These are phyloP conservation scores for Hydra vulgaris DNA, from an alignment of 30 jellyfish, hydroid and myxozoan genomes.

Conservation along the genomic window DNA sequence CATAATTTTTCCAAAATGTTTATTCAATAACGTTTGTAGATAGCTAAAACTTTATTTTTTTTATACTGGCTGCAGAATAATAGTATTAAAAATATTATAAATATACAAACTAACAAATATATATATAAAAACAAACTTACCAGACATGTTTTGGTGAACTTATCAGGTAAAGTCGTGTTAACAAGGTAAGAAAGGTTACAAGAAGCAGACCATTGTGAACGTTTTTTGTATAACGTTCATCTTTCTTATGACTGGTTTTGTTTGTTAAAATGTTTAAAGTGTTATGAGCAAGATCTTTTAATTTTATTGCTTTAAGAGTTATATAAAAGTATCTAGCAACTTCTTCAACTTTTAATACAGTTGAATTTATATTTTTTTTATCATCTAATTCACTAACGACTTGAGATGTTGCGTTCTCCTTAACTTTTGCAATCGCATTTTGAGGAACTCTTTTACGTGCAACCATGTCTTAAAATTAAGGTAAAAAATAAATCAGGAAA, in stretches of 20 bases:
- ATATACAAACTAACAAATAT: too few relatives aligned
- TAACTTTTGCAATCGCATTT: not conserved
- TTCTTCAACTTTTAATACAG: not conserved
- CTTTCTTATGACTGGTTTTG: not conserved
- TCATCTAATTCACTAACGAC: not conserved
- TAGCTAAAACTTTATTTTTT: too few relatives aligned
- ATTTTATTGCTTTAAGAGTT: not conserved
- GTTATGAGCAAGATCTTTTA: not conserved
- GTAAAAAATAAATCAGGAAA: not conserved
- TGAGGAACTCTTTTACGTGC: not conserved
- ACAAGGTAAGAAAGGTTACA: not conserved
- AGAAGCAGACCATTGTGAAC: not conserved
- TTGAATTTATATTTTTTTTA: too few relatives aligned
- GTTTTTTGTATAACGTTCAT: not conserved
- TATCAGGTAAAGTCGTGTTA: not conserved
- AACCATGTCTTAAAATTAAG: not conserved
- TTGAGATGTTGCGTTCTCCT: not conserved
- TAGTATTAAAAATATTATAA: too few relatives aligned
- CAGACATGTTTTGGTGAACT: not conserved
- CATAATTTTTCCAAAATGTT: too few relatives aligned
- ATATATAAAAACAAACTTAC: not conserved
- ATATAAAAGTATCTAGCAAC: not conserved
- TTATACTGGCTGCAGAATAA: too few relatives aligned
- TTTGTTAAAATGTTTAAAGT: not conserved
- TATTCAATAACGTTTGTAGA: too few relatives aligned